Percentiles rank a stretch among this genome's conserved stretches.
Evolutionary conservation across 2,888 invertebrate genomes (phyloP).

Genomic region (Drosophila phalerata): DNA sequence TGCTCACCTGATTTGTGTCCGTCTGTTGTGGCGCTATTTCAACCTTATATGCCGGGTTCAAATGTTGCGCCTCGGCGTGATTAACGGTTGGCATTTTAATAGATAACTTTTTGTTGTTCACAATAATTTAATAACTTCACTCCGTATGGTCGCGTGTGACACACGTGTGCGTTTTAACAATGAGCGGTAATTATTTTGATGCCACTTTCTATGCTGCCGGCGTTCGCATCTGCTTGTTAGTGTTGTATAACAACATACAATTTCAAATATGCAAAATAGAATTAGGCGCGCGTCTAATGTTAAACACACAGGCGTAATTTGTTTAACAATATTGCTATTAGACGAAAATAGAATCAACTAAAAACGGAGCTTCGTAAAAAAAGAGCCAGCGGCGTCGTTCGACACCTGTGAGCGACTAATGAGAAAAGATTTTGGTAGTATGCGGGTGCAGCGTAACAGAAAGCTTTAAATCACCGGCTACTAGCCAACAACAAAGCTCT

Average conservation of each 20-base stretch:
- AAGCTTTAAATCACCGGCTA: constrained; percentile 41
- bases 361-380: neutral
- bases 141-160: neutral
- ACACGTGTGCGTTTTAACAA: constrained; percentile 42
- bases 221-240: constrained; percentile 38
- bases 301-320: constrained; percentile 23
- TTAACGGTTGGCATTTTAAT: constrained; percentile 53
- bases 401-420: constrained; percentile 37
- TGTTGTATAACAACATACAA: constrained; percentile 62
- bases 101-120: constrained; percentile 16
- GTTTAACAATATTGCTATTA: constrained; percentile 32
- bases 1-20: constrained; percentile 68
- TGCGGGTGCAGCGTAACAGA: constrained; percentile 10
- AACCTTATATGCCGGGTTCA: constrained; percentile 60
- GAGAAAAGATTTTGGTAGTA: constrained; percentile 43
- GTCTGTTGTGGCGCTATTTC: constrained; percentile 66
- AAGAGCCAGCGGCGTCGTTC: constrained; percentile 27
- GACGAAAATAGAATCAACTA: constrained; percentile 10
- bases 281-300: constrained; percentile 21
- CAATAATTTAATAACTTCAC: constrained; percentile 34
- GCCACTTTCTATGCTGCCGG: constrained; percentile 37
- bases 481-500: constrained; percentile 15
- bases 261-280: constrained; percentile 8
- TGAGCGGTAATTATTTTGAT: constrained; percentile 19
- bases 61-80: constrained; percentile 56